Evolutionary conservation across 2,797 vertebrate species (phyloP).

Genomic region (Allobates femoralis): DNA sequence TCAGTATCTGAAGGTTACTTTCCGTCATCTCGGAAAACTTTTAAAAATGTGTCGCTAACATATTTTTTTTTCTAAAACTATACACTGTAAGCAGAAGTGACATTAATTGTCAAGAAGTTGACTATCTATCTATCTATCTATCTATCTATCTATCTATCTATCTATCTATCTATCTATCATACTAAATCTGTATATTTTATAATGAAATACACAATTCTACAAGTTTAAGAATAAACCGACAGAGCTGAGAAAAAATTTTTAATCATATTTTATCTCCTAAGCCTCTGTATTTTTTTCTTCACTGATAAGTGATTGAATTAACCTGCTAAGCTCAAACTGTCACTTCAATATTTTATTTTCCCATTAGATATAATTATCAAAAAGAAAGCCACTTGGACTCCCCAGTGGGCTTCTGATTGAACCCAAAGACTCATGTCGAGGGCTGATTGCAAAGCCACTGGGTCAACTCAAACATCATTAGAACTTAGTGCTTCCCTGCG

Average conservation of each 20-base stretch:
- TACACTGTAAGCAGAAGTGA: neutral
- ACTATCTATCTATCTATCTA: too few relatives aligned
- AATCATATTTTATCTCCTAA: neutral
- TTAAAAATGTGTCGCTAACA: conserved; percentile 14
- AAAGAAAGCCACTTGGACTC: conserved; percentile 46
- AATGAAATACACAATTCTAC: neutral
- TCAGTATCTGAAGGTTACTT: conserved; percentile 49
- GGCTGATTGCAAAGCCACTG: conserved; percentile 59
- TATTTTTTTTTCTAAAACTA: neutral
- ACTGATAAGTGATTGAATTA: conserved; percentile 47
- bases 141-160: too few relatives aligned
- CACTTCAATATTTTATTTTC: conserved; percentile 60
- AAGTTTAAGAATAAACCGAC: neutral
- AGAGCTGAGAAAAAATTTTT: neutral
- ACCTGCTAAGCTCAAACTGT: conserved; percentile 41
- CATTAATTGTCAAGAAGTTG: too few relatives aligned
- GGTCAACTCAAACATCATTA: conserved; percentile 57
- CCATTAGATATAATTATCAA: conserved; percentile 60
- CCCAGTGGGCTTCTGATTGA: conserved; percentile 57
- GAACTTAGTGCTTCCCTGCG: conserved; percentile 32
- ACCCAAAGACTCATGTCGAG: conserved; percentile 46
- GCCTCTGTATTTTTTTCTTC: neutral
- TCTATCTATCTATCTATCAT: neutral
- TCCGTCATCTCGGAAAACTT: neutral
- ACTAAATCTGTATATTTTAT: neutral